Conservation (phyloP, 2,797 vertebrate genomes). For the Eptatretus atami region DNA sequence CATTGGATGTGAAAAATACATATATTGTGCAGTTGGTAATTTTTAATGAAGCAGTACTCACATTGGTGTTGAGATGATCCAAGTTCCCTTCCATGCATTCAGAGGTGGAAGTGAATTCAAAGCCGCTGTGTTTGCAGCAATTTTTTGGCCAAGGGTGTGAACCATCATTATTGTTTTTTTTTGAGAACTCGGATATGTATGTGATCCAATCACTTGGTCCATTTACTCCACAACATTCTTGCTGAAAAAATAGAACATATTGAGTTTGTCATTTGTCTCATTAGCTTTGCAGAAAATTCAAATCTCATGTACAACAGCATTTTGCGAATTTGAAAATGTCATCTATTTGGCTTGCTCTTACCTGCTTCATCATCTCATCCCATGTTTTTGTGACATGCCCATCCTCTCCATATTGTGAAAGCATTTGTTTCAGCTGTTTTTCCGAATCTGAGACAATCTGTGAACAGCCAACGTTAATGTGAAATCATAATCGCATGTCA, state of each 20-base stretch:
- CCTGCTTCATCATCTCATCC: not conserved
- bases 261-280: too few species aligned
- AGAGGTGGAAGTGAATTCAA: too few species aligned
- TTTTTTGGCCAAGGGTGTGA: slow-evolving; percentile 1
- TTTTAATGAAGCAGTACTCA: too few species aligned
- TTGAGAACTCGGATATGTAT: slow-evolving; percentile 1
- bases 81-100: too few species aligned
- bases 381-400: not conserved
- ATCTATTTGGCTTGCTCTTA: not conserved
- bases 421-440: not conserved
- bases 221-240: not conserved
- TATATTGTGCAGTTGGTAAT: too few species aligned
- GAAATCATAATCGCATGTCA: too few species aligned
- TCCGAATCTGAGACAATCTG: too few species aligned
- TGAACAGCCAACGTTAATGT: too few species aligned
- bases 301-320: not conserved
- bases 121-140: not conserved
- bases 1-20: too few species aligned
- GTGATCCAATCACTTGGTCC: not conserved
- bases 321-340: slow-evolving; percentile 1
- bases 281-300: too few species aligned
- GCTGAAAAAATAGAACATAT: not conserved
- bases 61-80: too few species aligned
- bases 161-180: not conserved
- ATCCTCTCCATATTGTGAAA: not conserved